These are phyloP conservation scores for Nerophis lumbriciformis DNA, from an alignment of 2,113 vertebrate species.

Conservation along the genomic window DNA sequence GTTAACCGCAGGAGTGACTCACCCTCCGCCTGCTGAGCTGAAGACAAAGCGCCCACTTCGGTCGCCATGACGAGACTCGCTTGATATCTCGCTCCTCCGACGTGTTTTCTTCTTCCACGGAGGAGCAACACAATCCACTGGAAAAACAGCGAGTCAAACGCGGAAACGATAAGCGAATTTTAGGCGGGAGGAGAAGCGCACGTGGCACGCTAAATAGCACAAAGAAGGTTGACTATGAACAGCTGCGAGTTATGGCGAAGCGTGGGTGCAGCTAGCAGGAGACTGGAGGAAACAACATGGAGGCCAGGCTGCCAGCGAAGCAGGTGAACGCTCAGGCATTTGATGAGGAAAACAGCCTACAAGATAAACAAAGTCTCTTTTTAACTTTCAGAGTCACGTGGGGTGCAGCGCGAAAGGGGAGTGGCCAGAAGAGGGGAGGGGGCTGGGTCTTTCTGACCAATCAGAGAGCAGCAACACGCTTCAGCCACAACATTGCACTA, in stretches of 20 bases:
- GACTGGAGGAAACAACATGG: neutral
- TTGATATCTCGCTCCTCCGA: constrained; percentile 8
- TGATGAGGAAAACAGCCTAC: constrained; percentile 38
- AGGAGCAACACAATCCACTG: neutral
- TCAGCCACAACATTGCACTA: neutral
- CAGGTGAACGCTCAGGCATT: constrained; percentile 27
- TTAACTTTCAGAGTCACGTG: constrained; percentile 76
- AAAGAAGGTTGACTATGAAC: too few species aligned
- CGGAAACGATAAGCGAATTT: neutral
- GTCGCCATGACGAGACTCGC: constrained; percentile 66
- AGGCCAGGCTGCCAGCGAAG: neutral
- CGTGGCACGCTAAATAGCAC: too few species aligned
- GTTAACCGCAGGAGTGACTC: constrained; percentile 26
- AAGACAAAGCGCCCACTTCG: constrained; percentile 67
- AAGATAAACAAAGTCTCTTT: constrained; percentile 76
- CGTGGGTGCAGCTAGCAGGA: too few species aligned
- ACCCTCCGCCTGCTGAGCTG: constrained; percentile 59
- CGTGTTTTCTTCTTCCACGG: neutral
- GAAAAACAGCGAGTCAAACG: neutral
- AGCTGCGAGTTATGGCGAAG: too few species aligned
- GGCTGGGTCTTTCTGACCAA: constrained; percentile 47
- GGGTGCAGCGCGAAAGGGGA: constrained; percentile 34
- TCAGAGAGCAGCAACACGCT: constrained; percentile 31
- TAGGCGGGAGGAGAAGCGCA: too few species aligned
- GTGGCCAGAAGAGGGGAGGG: constrained; percentile 56